Evolutionary conservation across 2,113 vertebrate species (phyloP), one percentile per base, ranked within the genome.

Genomic region (Neofelis nebulosa): DNA sequence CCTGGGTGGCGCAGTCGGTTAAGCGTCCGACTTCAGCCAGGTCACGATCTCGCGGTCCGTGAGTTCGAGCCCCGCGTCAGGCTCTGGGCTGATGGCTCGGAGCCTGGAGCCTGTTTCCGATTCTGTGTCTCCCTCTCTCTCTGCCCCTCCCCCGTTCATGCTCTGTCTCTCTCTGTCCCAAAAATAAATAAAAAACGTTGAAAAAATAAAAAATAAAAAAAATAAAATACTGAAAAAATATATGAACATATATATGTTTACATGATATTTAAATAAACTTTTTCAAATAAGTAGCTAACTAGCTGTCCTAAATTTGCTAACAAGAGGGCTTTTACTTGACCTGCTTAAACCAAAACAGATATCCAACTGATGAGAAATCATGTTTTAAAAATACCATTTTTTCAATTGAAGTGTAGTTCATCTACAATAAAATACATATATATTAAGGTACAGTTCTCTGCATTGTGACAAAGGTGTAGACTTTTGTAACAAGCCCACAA

Each of bases 361-460:
- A 66, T 10, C 16, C 76, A 80, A 19, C 16, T 84, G 36, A 27
- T n/a, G 2, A 68, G 61, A 86, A 78, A 82, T 93, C n/a, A 66
- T 63, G 21, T 55, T 93, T 95, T 88, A 25, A 76, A 81, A 87
- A 31, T 45, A 63, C 33, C 23, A 8, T 89, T 93, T 96, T 95
- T 97, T 83, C 48, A 89, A 16, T 36, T 63, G 52, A 94, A 15
- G 50, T 90, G 55, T 68, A 94, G 36, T 74, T 83, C 83, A 55
- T 69, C 68, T 74, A 16, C 11, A 52, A 25, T 68, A 80, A 95
- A 93, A 82, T 61, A 52, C 27, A 61, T n/a, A 63, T 38, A 79
- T 29, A 15, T 94, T 80, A 95, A 78, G 18, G 29, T 48, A 79
- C 25, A 45, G 45, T 69, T 91, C 31, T 82, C 73, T 97, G 50